Evolutionary conservation across 2,888 invertebrate genomes (phyloP).

Genomic region (Oxytorus armatus): DNA sequence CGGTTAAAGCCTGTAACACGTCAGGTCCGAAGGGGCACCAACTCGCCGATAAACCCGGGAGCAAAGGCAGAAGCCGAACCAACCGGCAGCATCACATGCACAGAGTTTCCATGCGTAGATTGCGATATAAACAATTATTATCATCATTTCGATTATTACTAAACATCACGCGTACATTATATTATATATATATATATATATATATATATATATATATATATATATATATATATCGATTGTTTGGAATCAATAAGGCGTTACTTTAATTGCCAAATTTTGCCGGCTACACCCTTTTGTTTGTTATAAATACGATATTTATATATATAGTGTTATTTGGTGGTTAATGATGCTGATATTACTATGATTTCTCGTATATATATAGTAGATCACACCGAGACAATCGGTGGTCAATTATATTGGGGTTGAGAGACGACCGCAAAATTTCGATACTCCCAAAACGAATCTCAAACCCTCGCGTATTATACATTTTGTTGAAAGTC

Average conservation of each 20-base stretch:
- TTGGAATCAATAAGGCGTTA: too few species aligned
- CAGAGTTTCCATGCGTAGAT: background rate
- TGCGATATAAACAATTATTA: conserved; percentile 2
- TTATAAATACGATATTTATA: conserved; percentile 1
- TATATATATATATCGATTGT: too few species aligned
- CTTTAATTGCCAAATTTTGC: too few species aligned
- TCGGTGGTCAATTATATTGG: conserved; percentile 79
- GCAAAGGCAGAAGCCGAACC: conserved; percentile 62
- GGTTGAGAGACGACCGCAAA: conserved; percentile 76
- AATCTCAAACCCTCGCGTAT: conserved; percentile 20
- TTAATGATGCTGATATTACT: conserved; percentile 58
- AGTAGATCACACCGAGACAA: conserved; percentile 72
- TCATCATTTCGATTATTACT: conserved; percentile 3
- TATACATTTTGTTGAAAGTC: conserved; percentile 39
- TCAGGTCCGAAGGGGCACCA: conserved; percentile 76
- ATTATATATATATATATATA: too few species aligned
- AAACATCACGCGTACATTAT: background rate
- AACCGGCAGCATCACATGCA: conserved; percentile 33
- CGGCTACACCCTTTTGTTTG: too few species aligned
- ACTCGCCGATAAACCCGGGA: conserved; percentile 75
- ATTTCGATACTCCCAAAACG: conserved; percentile 68
- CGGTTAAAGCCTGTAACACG: conserved; percentile 82
- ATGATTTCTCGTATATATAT: conserved; percentile 36
- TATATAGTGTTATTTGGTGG: conserved; percentile 69
- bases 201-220: too few species aligned